Evolutionary conservation across 1,140 invertebrate genomes (phyloP), one percentile per base, ranked within the genome.

Genomic region (Dreissena polymorpha): DNA sequence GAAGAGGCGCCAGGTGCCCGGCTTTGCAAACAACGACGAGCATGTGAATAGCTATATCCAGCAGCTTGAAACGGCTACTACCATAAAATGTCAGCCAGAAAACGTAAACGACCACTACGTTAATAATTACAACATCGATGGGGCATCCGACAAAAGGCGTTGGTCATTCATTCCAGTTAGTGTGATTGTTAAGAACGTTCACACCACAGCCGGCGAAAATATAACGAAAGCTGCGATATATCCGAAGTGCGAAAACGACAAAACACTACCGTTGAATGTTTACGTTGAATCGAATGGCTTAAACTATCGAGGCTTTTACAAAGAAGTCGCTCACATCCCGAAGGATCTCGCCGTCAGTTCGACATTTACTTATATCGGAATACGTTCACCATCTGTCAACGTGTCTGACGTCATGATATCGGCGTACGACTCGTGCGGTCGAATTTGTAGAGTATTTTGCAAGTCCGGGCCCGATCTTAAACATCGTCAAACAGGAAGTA

Each of bases 161-260:
- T 91, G 90, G 90, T 88, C 86, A 1, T 89, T 87, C 80, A 77
- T 91, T 16, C 90, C 90, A 0, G 87, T 91, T 13, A 85, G 87
- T 68, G 83, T 91, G 21, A 83, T 90, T 50, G 82, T 82, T 10
- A 67, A 68, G 21, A 60, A 72, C 10, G 18, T n/a, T 10, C 88
- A 49, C 74, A 89, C 16, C 85, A 85, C 13, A 84, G 86, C 57
- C 76, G 85, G 63, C 18, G 70, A 10, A 67, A 79, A 23, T 88
- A 80, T 53, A 55, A 86, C 7, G 85, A 88, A 0, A 87, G 83
- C 60, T 83, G 89, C 25, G 84, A 89, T 23, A 8, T 78, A 80
- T 23, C 73, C 88, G 13, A 76, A 75, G 10, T 85, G 76, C 13
- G 60, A 68, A 13, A 73, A 70, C 10, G 88, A 89, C 64, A 88